phyloP scores from a whole-genome alignment of 2,888 invertebrate genomes.

The Orthosia gracilis region DNA sequence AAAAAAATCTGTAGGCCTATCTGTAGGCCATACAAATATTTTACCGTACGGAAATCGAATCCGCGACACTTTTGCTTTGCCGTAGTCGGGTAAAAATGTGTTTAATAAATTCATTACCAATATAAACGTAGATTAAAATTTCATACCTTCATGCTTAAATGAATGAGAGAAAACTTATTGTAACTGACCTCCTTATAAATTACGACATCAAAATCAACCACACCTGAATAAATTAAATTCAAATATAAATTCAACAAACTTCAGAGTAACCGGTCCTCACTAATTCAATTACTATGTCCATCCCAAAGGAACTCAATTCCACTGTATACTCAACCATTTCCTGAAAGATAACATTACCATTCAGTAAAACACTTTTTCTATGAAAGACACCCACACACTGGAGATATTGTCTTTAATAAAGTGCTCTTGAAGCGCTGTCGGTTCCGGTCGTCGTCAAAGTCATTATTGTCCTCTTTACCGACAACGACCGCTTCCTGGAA shows the following conservation, averaged over 20 bases:
- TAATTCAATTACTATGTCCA: slow-evolving; percentile 18
- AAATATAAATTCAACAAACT: not conserved
- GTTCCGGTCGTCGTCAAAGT: slow-evolving; percentile 60
- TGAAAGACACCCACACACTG: slow-evolving; percentile 30
- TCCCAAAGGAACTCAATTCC: slow-evolving; percentile 15
- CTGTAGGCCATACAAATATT: too few relatives aligned
- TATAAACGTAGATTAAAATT: not conserved
- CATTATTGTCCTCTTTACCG: slow-evolving; percentile 65
- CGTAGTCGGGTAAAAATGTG: too few relatives aligned
- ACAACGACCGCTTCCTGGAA: slow-evolving; percentile 38
- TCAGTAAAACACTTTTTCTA: slow-evolving; percentile 29
- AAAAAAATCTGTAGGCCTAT: too few relatives aligned
- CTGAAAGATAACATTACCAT: slow-evolving; percentile 45
- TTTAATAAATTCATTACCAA: not conserved
- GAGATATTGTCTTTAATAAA: slow-evolving; percentile 62
- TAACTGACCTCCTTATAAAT: not conserved
- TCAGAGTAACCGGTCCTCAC: not conserved
- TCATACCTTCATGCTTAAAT: not conserved
- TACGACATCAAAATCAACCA: not conserved
- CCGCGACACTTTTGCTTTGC: too few relatives aligned
- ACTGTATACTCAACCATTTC: slow-evolving; percentile 22
- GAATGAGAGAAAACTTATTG: too few relatives aligned
- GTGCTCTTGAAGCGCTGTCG: slow-evolving; percentile 53
- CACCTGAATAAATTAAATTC: slow-evolving; percentile 2
- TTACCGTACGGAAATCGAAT: too few relatives aligned